phyloP scores from a whole-genome alignment of 2,888 invertebrate genomes.

The Drosophila fulvimacula region DNA sequence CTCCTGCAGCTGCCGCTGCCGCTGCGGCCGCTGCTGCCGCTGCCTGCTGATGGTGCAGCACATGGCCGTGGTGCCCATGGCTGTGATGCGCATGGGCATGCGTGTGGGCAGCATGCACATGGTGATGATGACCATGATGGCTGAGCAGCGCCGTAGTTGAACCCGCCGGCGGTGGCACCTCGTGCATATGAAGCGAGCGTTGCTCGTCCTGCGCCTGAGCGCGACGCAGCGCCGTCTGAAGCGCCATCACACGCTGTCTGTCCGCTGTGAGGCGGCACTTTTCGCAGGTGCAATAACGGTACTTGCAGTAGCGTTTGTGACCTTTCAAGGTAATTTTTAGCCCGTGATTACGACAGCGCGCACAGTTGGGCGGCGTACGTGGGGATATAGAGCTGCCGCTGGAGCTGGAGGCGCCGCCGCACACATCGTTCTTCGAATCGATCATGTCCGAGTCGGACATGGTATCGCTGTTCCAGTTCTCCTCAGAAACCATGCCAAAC shows the following conservation, averaged over 20 bases:
- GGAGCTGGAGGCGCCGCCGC: slow-evolving; percentile 85
- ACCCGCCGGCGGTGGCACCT: slow-evolving; percentile 85
- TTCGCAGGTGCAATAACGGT: slow-evolving; percentile 92
- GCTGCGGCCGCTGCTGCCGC: slow-evolving; percentile 42
- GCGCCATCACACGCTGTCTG: slow-evolving; percentile 95
- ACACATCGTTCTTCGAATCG: slow-evolving; percentile 86
- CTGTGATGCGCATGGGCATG: slow-evolving; percentile 42
- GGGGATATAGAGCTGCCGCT: slow-evolving; percentile 88
- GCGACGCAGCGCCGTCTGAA: slow-evolving; percentile 92
- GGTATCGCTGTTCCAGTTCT: slow-evolving; percentile 83
- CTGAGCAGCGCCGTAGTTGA: slow-evolving; percentile 62
- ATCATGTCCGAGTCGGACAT: slow-evolving; percentile 86
- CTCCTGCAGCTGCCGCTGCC: slow-evolving; percentile 37
- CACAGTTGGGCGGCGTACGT: slow-evolving; percentile 95
- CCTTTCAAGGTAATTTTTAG: slow-evolving; percentile 94
- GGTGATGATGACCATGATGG: slow-evolving; percentile 84
- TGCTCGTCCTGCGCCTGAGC: slow-evolving; percentile 95
- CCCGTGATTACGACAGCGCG: slow-evolving; percentile 96
- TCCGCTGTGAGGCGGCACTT: slow-evolving; percentile 95
- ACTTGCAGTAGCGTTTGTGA: slow-evolving; percentile 96
- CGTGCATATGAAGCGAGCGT: slow-evolving; percentile 86
- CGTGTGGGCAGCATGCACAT: slow-evolving; percentile 50
- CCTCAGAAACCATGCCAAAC: slow-evolving; percentile 83
- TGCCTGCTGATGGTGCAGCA: slow-evolving; percentile 65
- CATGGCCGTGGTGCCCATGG: slow-evolving; percentile 46